Base-by-base conservation (phyloP, 2,888 invertebrate genomes). In the Epinotia nisella region DNA sequence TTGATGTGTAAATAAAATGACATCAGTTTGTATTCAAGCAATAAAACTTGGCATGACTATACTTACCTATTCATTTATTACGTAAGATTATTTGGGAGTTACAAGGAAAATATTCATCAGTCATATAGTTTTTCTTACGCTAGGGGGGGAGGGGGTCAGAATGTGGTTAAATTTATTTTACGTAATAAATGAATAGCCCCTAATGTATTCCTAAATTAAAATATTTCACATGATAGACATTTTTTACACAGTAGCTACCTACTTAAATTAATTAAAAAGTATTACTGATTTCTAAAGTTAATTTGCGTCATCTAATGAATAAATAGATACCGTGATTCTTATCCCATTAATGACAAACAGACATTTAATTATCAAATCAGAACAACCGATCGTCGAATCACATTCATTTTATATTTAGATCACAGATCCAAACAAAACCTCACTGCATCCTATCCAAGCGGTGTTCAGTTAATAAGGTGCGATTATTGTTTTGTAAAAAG, bases 251-350 rank as follows among this genome's bases (percentile, higher is more conserved):
- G 39, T 15, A 66, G 55, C 21, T 19, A 17, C 51, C 51, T 24
- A 24, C 19, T 55, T 21, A 56, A 55, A 67, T 61, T 72, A 56
- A 56, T 45, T 56, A 35, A 72, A 67, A 61, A 21, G 61, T 71
- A 53, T 19, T 21, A 39, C 56, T 61, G 21, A 9, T 39, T 17
- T 39, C 35, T 7, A 49, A 61, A 67, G 56, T n/a, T 24, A 29
- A 15, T 70, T 29, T 29, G 13, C 5, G 53, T 61, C 24, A 19
- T 39, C 24, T 62, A 49, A 62, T 66, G 10, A 66, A 35, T 39
- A 39, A 65, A 64, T 29, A 19, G 5, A 1, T 17, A 45, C 15
- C 51, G 2, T 2, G 17, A 29, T 51, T 64, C 17, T 39, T 3
- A 41, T 41, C 13, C 13, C 10, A 35, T 39, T 60, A 21, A 53